A percentile compares a stretch with the other conserved stretches of the same genome.
Conservation (phyloP, 2,888 invertebrate genomes). For the Clunio marinus region DNA sequence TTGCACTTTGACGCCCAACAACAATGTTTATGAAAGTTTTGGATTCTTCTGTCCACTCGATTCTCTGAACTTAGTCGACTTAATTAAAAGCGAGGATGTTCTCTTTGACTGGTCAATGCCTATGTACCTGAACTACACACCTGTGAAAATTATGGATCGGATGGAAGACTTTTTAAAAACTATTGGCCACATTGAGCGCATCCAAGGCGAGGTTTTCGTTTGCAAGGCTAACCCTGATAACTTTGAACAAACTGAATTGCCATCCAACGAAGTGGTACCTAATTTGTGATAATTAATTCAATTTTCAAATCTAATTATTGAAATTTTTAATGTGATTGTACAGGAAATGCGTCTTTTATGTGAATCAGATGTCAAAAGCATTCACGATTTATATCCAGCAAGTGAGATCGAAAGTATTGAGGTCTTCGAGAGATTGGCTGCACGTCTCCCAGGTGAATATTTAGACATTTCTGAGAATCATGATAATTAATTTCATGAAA, state of each 20-base stretch:
- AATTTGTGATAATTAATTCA: neutral
- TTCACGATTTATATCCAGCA: slow-evolving; percentile 82
- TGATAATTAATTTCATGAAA: too few relatives aligned
- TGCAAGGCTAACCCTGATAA: slow-evolving; percentile 62
- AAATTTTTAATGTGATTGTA: slow-evolving; percentile 19
- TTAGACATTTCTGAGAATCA: too few relatives aligned
- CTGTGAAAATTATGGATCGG: slow-evolving; percentile 72
- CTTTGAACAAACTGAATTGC: slow-evolving; percentile 54
- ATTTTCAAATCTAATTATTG: slow-evolving; percentile 10
- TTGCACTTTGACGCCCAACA: slow-evolving; percentile 81
- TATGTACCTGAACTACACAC: slow-evolving; percentile 80
- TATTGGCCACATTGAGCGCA: slow-evolving; percentile 63
- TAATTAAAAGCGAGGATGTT: slow-evolving; percentile 70
- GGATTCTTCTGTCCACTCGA: slow-evolving; percentile 80
- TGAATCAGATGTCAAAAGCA: slow-evolving; percentile 73
- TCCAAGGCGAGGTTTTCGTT: slow-evolving; percentile 75
- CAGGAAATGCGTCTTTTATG: slow-evolving; percentile 72
- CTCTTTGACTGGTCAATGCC: slow-evolving; percentile 76
- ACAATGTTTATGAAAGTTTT: slow-evolving; percentile 75
- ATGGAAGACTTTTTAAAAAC: slow-evolving; percentile 67
- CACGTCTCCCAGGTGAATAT: slow-evolving; percentile 59
- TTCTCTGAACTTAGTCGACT: slow-evolving; percentile 65
- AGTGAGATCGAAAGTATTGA: slow-evolving; percentile 83
- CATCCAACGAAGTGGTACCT: slow-evolving; percentile 35
- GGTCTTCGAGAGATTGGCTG: slow-evolving; percentile 74